phyloP scores from a whole-genome alignment of 2,888 invertebrate genomes.

The Graphium colonna region DNA sequence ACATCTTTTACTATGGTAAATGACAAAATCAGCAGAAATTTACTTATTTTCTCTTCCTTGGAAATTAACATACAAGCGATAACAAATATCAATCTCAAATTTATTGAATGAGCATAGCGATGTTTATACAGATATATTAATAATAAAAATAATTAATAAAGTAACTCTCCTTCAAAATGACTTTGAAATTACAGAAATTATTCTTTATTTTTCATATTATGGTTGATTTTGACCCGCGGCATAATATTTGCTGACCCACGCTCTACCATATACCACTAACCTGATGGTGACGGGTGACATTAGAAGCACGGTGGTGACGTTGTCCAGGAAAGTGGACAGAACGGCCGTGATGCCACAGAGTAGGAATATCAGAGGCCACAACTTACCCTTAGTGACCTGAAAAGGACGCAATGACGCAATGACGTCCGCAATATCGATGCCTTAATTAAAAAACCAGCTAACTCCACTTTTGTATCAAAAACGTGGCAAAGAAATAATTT shows the following conservation, averaged over 20 bases:
- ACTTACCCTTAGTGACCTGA: constrained; percentile 88
- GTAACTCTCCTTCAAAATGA: no score
- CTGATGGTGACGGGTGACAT: constrained; percentile 94
- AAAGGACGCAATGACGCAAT: constrained; percentile 21
- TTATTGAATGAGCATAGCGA: background rate
- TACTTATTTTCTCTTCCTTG: no score
- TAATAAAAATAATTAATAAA: no score
- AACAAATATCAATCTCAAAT: background rate
- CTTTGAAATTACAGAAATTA: no score
- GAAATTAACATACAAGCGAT: no score
- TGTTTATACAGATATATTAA: background rate
- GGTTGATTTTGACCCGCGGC: no score
- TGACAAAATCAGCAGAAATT: no score
- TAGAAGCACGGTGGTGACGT: constrained; percentile 92
- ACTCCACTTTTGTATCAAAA: no score
- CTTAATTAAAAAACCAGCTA: no score
- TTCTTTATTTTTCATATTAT: no score
- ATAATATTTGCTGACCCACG: no score
- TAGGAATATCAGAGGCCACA: constrained; percentile 91
- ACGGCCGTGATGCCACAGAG: constrained; percentile 89
- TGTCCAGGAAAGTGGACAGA: constrained; percentile 91
- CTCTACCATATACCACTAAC: constrained; percentile 50
- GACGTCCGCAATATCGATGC: background rate
- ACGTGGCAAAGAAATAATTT: background rate
- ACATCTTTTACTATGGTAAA: no score